Evolutionary conservation across 2,888 invertebrate species (phyloP), one percentile per base, ranked within the genome.

Genomic region (Coenonympha arcania): DNA sequence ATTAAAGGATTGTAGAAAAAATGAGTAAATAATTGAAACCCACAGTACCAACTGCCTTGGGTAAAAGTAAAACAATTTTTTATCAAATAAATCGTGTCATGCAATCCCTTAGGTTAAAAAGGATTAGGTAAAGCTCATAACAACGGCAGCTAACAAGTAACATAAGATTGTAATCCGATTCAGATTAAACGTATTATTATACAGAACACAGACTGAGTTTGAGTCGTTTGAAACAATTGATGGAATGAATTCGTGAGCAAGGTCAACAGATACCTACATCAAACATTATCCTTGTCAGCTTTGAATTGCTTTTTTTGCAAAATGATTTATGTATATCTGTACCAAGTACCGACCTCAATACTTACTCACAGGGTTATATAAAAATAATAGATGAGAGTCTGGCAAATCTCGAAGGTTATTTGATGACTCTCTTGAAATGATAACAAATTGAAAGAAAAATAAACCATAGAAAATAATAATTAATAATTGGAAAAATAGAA

Each of bases 151-250:
- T n/a, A n/a, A n/a, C n/a, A n/a, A n/a, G n/a, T n/a, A n/a, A n/a
- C n/a, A n/a, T n/a, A 55, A 69, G 71, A 77, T 73, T 58, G 62
- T 71, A 68, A 76, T 77, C 77, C 37, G 20, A n/a, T n/a, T n/a
- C n/a, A n/a, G n/a, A n/a, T n/a, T n/a, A n/a, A n/a, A n/a, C 5
- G 20, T 39, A 18, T 44, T 24, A 11, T 36, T 6, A 22, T 15
- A 2, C 4, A 9, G n/a, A 9, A 16, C 4, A 15, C n/a, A 16
- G 8, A 8, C 24, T 6, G 26, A 9, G 28, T 18, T 11, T 39
- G 20, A 26, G 50, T 22, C 39, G 47, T 66, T 70, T 66, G 56
- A 63, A 73, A 76, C 71, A 71, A 76, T 76, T 68, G 71, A 68
- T 67, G 60, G 65, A 68, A 66, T 66, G 52, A 63, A 59, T 63